Evolutionary conservation across 2,113 vertebrate species (phyloP).

Genomic region (Rattus norvegicus): GRCr8 NC_086039.1:42736001-42736500

Average conservation of each 20-base stretch:
- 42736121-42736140: not conserved
- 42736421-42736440: not conserved
- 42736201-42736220: too few species aligned
- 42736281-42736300: too few species aligned
- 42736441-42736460: not conserved
- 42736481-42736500: not conserved
- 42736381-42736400: not conserved
- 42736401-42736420: not conserved
- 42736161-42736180: not conserved
- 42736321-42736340: not conserved
- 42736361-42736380: not conserved
- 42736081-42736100: conserved; percentile 23
- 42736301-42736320: too few species aligned
- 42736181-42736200: not conserved
- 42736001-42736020: conserved; percentile 5
- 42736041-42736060: conserved; percentile 31
- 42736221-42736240: too few species aligned
- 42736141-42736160: not conserved
- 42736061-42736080: conserved; percentile 20
- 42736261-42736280: too few species aligned
- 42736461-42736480: not conserved
- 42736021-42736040: conserved; percentile 4
- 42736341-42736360: not conserved
- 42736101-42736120: conserved; percentile 34
- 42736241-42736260: too few species aligned